Conservation (phyloP, 2,888 invertebrate species). For the Rhagonycha lutea region DNA sequence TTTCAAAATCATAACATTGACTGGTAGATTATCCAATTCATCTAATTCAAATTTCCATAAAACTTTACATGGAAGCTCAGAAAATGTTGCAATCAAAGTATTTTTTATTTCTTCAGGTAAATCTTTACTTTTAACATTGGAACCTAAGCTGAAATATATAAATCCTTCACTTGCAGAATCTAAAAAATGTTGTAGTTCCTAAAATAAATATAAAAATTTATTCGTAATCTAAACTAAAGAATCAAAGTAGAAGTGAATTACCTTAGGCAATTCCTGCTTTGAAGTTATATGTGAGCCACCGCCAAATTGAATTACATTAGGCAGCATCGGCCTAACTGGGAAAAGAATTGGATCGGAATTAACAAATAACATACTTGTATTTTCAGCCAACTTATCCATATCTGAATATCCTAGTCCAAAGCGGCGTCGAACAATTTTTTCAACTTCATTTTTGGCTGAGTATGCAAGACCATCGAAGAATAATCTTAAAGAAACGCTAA, state of each 20-base stretch:
- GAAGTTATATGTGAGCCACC: background rate
- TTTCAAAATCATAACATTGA: constrained; percentile 51
- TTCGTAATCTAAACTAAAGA: no score
- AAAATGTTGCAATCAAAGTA: constrained; percentile 47
- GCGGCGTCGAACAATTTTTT: background rate
- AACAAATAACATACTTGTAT: background rate
- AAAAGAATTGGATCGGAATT: background rate
- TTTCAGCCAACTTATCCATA: background rate
- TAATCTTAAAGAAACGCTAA: background rate
- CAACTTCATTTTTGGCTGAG: background rate
- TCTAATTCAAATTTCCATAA: constrained; percentile 55
- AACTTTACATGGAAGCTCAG: constrained; percentile 52
- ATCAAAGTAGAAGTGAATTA: background rate
- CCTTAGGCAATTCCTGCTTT: background rate
- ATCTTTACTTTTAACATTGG: constrained; percentile 5
- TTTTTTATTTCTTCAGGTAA: constrained; percentile 38
- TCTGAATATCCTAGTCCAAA: background rate
- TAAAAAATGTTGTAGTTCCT: background rate
- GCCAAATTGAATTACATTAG: background rate
- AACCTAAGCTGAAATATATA: constrained; percentile 14
- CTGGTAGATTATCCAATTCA: constrained; percentile 40
- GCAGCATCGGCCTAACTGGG: background rate
- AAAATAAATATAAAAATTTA: background rate
- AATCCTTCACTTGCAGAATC: constrained; percentile 34
- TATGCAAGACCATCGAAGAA: background rate